Conservation (phyloP, 2,888 invertebrate genomes). For the Phaedon cochleariae region DNA sequence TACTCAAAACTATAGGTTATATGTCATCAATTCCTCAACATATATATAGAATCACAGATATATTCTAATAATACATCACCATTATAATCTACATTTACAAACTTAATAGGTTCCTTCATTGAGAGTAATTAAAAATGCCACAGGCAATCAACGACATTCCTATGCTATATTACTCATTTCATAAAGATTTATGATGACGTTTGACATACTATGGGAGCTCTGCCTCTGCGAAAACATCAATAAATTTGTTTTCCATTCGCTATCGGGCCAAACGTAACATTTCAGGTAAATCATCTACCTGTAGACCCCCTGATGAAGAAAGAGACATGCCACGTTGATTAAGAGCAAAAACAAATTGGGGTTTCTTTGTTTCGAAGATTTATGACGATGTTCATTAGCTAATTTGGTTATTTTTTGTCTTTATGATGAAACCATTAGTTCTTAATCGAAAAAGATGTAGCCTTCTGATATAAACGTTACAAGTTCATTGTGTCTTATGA, state of each 20-base stretch:
- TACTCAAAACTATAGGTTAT: no score
- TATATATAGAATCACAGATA: no score
- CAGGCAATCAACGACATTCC: neutral
- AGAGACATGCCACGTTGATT: constrained; percentile 20
- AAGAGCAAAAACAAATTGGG: constrained; percentile 12
- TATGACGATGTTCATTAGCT: constrained; percentile 23
- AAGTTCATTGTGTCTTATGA: no score
- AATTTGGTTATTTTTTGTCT: neutral
- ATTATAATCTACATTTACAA: no score
- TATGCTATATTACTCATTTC: neutral
- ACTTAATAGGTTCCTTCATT: no score
- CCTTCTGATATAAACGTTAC: no score
- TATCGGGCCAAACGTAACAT: constrained; percentile 3
- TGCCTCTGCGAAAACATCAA: neutral
- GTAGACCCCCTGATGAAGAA: constrained; percentile 23
- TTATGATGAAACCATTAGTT: neutral
- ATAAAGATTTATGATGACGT: constrained; percentile 1
- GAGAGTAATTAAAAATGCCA: neutral
- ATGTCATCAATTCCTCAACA: no score
- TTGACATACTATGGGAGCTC: neutral
- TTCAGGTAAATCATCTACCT: constrained; percentile 20
- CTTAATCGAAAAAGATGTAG: no score
- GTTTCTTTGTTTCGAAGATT: constrained; percentile 19
- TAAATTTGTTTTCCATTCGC: constrained; percentile 10
- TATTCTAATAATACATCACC: neutral